Conservation (phyloP, 2,888 invertebrate genomes). For the Scaptomyza reducta region DNA sequence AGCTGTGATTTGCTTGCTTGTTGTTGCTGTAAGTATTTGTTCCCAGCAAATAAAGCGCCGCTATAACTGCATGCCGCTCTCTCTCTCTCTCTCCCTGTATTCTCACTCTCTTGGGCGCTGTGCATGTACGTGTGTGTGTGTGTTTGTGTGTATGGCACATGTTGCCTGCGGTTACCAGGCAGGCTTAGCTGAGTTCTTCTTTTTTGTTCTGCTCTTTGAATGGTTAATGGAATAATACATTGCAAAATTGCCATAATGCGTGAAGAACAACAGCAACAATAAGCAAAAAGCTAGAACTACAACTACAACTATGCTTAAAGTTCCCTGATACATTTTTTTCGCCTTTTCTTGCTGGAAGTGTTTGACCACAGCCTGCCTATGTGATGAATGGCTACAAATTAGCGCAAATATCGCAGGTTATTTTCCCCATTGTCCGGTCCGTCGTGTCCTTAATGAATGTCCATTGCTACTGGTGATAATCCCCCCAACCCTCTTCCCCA, state of each 20-base stretch:
- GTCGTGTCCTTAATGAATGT: conserved; percentile 35
- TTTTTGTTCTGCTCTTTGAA: conserved; percentile 18
- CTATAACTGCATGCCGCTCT: conserved; percentile 20
- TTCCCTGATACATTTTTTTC: not conserved
- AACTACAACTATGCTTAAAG: conserved; percentile 10
- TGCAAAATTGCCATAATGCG: conserved; percentile 48
- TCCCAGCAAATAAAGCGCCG: conserved; percentile 69
- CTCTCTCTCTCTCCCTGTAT: not conserved
- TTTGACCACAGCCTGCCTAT: conserved; percentile 5
- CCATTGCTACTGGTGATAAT: conserved; percentile 66
- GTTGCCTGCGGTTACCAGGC: conserved; percentile 58
- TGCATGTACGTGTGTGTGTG: not conserved
- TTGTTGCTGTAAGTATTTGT: conserved; percentile 63
- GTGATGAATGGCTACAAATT: conserved; percentile 30
- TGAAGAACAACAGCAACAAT: conserved; percentile 11
- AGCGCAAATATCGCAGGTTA: conserved; percentile 38
- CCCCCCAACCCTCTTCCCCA: not conserved
- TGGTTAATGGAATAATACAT: conserved; percentile 54
- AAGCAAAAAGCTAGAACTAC: conserved; percentile 2
- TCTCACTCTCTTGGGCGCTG: conserved; percentile 8
- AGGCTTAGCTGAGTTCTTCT: conserved; percentile 30
- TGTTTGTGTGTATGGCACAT: conserved; percentile 34
- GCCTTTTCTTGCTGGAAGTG: not conserved
- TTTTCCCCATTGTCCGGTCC: not conserved
- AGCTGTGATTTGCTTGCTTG: conserved; percentile 58